Evolutionary conservation across 2,888 invertebrate species (phyloP).

Genomic region (Lottia gigantea): DNA sequence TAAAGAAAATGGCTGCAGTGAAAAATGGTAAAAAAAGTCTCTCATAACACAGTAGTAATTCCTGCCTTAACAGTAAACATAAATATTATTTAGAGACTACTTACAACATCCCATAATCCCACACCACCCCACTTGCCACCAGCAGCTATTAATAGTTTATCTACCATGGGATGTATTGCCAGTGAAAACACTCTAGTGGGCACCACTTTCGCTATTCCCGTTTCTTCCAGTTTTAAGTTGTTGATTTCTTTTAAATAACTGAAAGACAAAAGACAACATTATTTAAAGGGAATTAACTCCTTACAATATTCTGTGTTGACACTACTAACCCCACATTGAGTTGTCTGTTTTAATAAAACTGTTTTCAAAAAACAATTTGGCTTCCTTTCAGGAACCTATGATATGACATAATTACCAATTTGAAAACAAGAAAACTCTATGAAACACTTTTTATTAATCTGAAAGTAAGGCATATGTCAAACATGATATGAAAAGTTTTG

Average conservation of each 20-base stretch:
- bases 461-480: too few relatives aligned
- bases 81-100: conserved; percentile 23
- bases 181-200: conserved; percentile 65
- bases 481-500: too few relatives aligned
- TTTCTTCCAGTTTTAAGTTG: conserved; percentile 39
- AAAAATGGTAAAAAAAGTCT: neutral
- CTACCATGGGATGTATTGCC: conserved; percentile 64
- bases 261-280: conserved; percentile 7
- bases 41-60: too few relatives aligned
- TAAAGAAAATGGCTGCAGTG: too few relatives aligned
- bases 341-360: neutral
- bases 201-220: conserved; percentile 62
- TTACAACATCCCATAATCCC: conserved; percentile 64
- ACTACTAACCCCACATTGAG: too few relatives aligned
- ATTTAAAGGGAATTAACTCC: too few relatives aligned
- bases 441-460: too few relatives aligned
- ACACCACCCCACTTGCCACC: conserved; percentile 68
- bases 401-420: too few relatives aligned
- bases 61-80: neutral
- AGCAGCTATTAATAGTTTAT: conserved; percentile 61
- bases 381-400: too few relatives aligned
- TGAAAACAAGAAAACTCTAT: too few relatives aligned
- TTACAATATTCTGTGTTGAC: too few relatives aligned
- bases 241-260: conserved; percentile 39
- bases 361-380: too few relatives aligned